These are phyloP conservation scores for Eulimnadia texana DNA, from an alignment of 1,140 invertebrate species.

Conservation along the genomic window DNA sequence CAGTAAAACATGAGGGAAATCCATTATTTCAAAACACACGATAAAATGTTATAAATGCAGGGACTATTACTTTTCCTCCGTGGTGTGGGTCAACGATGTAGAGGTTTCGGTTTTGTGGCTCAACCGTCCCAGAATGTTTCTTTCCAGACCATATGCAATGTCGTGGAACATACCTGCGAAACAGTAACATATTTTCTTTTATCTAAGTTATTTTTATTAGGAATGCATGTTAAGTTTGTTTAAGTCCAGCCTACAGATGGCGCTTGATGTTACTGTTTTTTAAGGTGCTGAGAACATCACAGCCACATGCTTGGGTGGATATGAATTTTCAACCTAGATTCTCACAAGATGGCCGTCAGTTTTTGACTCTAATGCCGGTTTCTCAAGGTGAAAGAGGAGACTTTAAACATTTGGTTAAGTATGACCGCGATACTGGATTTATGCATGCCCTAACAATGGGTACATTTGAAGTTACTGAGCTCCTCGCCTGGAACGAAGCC, in stretches of 20 bases:
- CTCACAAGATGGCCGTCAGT: constrained; percentile 37
- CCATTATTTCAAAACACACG: neutral
- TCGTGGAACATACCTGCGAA: constrained; percentile 19
- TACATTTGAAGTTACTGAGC: constrained; percentile 56
- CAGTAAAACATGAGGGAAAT: neutral
- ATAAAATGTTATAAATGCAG: constrained; percentile 21
- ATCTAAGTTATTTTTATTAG: too few relatives aligned
- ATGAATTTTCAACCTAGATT: constrained; percentile 36
- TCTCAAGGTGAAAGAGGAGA: constrained; percentile 34
- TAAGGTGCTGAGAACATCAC: constrained; percentile 13
- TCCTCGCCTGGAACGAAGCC: constrained; percentile 58
- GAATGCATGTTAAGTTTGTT: too few relatives aligned
- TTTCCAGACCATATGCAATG: constrained; percentile 36
- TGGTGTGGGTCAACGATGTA: constrained; percentile 57
- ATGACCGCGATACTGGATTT: constrained; percentile 29
- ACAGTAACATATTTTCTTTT: constrained; percentile 21
- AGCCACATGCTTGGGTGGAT: constrained; percentile 54
- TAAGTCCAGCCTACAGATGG: neutral
- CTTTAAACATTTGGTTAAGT: constrained; percentile 48
- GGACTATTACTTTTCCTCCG: constrained; percentile 51
- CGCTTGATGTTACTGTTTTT: neutral
- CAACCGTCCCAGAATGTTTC: constrained; percentile 69
- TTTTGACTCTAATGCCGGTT: constrained; percentile 43
- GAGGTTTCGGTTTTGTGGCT: constrained; percentile 62
- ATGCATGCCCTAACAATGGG: constrained; percentile 46